Evolutionary conservation across 2,113 vertebrate genomes (phyloP).

Genomic region (Ammodytes dubius): DNA sequence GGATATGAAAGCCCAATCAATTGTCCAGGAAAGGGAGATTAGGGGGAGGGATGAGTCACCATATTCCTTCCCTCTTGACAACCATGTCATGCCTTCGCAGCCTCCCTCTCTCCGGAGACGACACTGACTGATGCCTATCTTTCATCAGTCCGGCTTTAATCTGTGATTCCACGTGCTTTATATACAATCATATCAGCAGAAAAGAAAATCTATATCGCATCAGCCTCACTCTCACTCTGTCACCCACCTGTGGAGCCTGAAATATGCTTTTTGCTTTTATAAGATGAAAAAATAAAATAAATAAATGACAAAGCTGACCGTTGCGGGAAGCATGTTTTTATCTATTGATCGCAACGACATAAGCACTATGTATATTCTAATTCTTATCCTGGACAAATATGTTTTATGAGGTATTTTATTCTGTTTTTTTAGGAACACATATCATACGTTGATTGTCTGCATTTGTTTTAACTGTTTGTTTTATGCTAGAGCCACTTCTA

Average conservation of each 20-base stretch:
- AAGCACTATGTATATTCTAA: too few species aligned
- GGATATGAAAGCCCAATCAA: conserved; percentile 83
- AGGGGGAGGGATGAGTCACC: conserved; percentile 72
- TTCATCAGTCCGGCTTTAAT: conserved; percentile 76
- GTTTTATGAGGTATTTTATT: too few species aligned
- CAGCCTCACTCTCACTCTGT: neutral
- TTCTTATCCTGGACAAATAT: too few species aligned
- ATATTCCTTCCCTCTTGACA: conserved; percentile 75
- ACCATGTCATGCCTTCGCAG: conserved; percentile 70
- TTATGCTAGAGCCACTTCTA: too few species aligned
- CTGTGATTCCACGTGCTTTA: conserved; percentile 59
- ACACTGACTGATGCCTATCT: conserved; percentile 73
- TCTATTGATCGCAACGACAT: conserved; percentile 58
- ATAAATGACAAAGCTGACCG: conserved; percentile 23
- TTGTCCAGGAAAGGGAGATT: conserved; percentile 74
- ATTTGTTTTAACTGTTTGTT: too few species aligned
- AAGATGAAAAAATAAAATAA: neutral
- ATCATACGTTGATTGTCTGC: too few species aligned
- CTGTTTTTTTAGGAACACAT: too few species aligned
- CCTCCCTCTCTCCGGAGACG: conserved; percentile 65
- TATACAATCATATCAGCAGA: conserved; percentile 62
- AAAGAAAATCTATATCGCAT: conserved; percentile 53
- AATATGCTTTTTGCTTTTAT: conserved; percentile 31
- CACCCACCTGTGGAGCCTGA: conserved; percentile 52
- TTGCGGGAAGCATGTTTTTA: conserved; percentile 39